Percentiles rank a stretch among this genome's conserved stretches.
phyloP scores from a whole-genome alignment of 2,888 invertebrate species.

The Chymomyza procnemis region DNA sequence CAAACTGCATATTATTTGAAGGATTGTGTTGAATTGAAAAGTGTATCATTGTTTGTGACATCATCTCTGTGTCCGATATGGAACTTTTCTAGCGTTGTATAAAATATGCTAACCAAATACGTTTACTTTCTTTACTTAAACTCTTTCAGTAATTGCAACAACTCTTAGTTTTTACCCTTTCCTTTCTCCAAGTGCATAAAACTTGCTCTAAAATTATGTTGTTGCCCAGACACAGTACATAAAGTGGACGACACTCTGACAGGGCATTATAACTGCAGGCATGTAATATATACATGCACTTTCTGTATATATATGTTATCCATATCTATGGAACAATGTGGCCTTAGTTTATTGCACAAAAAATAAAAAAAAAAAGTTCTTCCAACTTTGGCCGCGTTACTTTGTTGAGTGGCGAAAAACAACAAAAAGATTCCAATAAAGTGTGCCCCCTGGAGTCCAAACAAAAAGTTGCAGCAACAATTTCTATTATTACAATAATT shows the following conservation, averaged over 20 bases:
- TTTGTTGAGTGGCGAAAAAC: not conserved
- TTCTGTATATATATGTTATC: not conserved
- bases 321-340: not conserved
- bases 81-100: no score
- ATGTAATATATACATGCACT: not conserved
- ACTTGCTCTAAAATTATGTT: not conserved
- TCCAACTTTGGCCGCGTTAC: not conserved
- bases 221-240: not conserved
- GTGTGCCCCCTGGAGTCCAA: not conserved
- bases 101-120: no score
- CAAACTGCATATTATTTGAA: no score
- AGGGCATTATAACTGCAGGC: not conserved
- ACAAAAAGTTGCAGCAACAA: not conserved
- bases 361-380: not conserved
- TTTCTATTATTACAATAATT: conserved; percentile 43
- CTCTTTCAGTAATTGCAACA: no score
- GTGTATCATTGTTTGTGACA: no score
- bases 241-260: not conserved
- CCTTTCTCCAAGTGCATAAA: not conserved
- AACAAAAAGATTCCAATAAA: not conserved
- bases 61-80: no score
- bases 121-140: no score
- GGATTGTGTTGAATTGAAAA: no score
- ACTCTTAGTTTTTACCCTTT: no score
- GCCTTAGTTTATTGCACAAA: not conserved